Conservation (phyloP, 2,113 vertebrate genomes). For the Hyperopisus bebe region DNA sequence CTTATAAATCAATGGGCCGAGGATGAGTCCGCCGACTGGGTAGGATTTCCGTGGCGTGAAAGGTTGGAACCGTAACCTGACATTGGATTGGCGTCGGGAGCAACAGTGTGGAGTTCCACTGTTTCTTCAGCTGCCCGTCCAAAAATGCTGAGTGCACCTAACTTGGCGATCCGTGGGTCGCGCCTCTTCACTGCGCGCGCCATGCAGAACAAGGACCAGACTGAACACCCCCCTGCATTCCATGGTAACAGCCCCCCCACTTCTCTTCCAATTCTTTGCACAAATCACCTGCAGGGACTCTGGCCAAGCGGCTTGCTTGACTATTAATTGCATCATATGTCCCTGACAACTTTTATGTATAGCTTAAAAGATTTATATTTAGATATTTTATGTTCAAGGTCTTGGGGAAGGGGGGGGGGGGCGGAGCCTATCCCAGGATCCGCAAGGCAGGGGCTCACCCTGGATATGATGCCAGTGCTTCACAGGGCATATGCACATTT, state of each 20-base stretch:
- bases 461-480: background rate
- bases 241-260: conserved; percentile 24
- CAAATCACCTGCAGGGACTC: background rate
- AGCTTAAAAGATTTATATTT: background rate
- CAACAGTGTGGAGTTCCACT: conserved; percentile 63
- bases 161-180: conserved; percentile 52
- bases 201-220: conserved; percentile 42
- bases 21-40: conserved; percentile 7
- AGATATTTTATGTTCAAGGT: background rate
- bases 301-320: background rate
- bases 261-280: conserved; percentile 38
- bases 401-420: background rate
- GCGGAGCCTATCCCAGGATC: background rate
- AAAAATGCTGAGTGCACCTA: conserved; percentile 59
- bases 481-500: background rate
- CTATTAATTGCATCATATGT: background rate
- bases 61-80: conserved; percentile 33
- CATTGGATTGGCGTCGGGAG: conserved; percentile 44
- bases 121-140: conserved; percentile 70
- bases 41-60: conserved; percentile 41
- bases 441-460: background rate
- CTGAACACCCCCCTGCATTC: conserved; percentile 33
- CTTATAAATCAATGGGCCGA: conserved; percentile 39
- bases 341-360: background rate
- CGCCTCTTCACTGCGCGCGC: conserved; percentile 47